Conservation (phyloP, 2,797 vertebrate species). For the Austrolebias charrua region DNA sequence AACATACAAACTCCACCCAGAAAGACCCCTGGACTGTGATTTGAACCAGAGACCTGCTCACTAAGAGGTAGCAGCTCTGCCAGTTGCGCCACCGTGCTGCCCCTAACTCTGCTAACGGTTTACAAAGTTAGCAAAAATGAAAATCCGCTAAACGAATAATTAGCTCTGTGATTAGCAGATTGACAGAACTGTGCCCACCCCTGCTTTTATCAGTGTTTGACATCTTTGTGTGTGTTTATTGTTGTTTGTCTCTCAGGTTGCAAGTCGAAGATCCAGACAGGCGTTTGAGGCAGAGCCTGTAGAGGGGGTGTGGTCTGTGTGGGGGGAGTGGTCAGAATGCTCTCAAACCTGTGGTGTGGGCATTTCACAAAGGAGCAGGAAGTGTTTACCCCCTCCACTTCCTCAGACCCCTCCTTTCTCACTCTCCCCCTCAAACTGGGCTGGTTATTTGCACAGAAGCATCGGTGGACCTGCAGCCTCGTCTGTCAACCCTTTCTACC, state of each 20-base stretch:
- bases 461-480: slow-evolving; percentile 59
- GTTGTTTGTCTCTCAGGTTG: slow-evolving; percentile 58
- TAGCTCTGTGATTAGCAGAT: no score
- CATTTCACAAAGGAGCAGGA: slow-evolving; percentile 81
- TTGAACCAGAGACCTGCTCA: no score
- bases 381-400: slow-evolving; percentile 77
- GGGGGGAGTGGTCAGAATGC: slow-evolving; percentile 85
- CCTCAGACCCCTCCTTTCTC: slow-evolving; percentile 54
- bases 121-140: no score
- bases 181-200: no score
- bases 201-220: background rate
- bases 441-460: slow-evolving; percentile 59
- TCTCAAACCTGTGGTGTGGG: slow-evolving; percentile 86
- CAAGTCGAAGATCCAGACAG: slow-evolving; percentile 76
- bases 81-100: no score
- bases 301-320: slow-evolving; percentile 83
- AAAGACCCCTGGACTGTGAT: no score
- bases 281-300: slow-evolving; percentile 65
- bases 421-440: slow-evolving; percentile 67
- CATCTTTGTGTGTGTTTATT: slow-evolving; percentile 20
- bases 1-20: no score
- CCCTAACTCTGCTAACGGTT: no score
- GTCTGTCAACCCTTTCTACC: slow-evolving; percentile 64
- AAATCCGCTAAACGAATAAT: no score
- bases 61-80: no score